Conservation (phyloP, 1,140 invertebrate species). For the Melanaphis sacchari region DNA sequence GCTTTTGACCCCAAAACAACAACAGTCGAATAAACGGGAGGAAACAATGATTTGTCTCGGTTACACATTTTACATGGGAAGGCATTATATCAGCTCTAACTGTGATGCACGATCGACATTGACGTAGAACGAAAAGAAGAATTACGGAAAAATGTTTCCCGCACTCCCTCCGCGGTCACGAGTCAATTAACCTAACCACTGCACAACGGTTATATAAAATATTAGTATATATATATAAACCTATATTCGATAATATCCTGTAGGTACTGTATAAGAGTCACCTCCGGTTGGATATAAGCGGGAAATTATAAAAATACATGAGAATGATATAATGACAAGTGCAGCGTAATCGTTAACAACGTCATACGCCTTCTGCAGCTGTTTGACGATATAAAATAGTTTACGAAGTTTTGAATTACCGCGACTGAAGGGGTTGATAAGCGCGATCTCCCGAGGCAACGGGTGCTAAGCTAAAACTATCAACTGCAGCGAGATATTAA, state of each 20-base stretch:
- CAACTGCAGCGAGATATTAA: background rate
- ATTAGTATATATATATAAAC: background rate
- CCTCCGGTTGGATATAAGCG: background rate
- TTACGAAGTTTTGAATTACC: background rate
- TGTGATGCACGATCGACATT: background rate
- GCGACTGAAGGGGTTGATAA: background rate
- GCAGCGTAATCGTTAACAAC: background rate
- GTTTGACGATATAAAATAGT: background rate
- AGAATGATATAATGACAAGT: too few relatives aligned
- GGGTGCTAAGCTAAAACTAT: background rate
- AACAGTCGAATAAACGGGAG: background rate
- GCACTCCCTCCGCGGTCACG: background rate
- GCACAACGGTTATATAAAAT: background rate
- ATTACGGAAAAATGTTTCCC: constrained; percentile 32
- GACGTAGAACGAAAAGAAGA: background rate
- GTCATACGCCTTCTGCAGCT: background rate
- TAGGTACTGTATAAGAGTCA: background rate
- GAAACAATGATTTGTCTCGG: constrained; percentile 47
- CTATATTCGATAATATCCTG: background rate
- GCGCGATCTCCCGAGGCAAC: background rate
- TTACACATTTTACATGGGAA: background rate
- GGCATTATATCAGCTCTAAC: background rate
- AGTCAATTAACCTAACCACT: background rate
- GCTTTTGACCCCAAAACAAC: constrained; percentile 2
- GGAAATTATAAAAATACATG: background rate